Base-by-base conservation (phyloP, 2,888 invertebrate genomes). In the Dorcus hopei region DNA sequence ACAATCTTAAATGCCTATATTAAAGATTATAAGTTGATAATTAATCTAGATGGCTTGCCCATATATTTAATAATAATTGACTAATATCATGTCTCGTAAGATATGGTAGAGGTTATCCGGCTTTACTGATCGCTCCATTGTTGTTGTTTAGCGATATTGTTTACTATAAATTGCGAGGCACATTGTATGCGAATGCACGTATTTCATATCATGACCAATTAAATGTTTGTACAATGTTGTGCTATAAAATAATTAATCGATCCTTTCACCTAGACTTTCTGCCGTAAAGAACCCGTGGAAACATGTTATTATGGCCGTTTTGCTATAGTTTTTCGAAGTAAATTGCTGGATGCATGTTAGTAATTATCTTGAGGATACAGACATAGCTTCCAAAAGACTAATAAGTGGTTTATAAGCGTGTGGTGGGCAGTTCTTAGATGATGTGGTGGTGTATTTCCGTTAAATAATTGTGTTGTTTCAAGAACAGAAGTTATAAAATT, bases 201-300 rank as follows among this genome's bases (percentile, higher is more conserved):
- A 73, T 73, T 70, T 72, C 70, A 70, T 72, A 73, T 74, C 75
- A 74, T 73, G 75, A 72, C 74, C 77, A 77, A 77, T 77, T 77
- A 77, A 76, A 74, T 70, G 71, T 71, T 72, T 68, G 68, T 69
- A 72, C 71, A 73, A 74, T 72, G 74, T 74, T 74, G 74, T 72
- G 74, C 73, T 74, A 72, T 75, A 75, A 75, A 74, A 74, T 76
- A 75, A 76, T 77, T 76, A 76, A 76, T 74, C 70, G 73, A 68
- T 68, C 73, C 74, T 76, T 75, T 75, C 75, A 72, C 72, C 71
- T 69, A 63, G 63, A 66, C 68, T 70, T 70, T 67, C 65, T 42
- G 58, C 52, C 47, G 57, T 57, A 61, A 62, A 58, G 62, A 64
- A 61, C 54, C 54, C 55, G 43, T 51, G 33, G 47, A 23, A 61